These are phyloP conservation scores for Ctenosaura bakeri DNA, from an alignment of 2,797 vertebrate species.

Conservation along the genomic window DNA sequence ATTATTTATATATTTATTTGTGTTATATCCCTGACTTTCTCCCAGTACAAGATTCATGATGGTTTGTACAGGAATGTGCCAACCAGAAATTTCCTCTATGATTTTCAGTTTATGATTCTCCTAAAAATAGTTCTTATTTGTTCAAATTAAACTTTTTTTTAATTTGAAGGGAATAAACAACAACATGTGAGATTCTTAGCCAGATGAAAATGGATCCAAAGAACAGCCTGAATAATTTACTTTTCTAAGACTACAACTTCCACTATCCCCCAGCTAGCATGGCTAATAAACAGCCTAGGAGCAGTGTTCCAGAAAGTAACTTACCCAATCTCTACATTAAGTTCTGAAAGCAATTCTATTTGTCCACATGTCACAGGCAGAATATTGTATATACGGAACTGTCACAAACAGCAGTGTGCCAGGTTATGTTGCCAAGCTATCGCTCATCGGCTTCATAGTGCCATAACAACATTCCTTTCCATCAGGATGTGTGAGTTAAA, in stretches of 20 bases:
- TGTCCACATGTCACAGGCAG: neutral
- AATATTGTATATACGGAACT: neutral
- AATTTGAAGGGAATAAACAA: conserved; percentile 32
- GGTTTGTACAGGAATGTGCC: neutral
- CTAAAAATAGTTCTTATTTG: neutral
- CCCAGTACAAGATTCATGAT: neutral
- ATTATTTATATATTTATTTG: neutral
- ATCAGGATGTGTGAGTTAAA: neutral
- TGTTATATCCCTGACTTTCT: neutral
- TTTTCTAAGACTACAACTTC: too few species aligned
- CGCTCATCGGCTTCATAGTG: conserved; percentile 35
- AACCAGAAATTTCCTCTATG: neutral
- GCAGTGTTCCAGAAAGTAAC: too few species aligned
- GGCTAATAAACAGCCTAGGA: too few species aligned
- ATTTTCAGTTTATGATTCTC: neutral
- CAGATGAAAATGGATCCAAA: neutral
- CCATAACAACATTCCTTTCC: conserved; percentile 41
- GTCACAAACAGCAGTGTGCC: conserved; percentile 31
- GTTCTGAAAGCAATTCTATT: neutral
- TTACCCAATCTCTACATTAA: neutral
- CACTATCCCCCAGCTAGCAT: too few species aligned
- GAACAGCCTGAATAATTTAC: too few species aligned
- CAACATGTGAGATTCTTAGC: neutral
- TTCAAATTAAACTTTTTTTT: neutral
- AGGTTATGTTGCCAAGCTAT: conserved; percentile 10